A percentile compares a stretch with the other conserved stretches of the same genome.
phyloP scores from a whole-genome alignment of 2,797 vertebrate genomes.

The Poecilia picta region DNA sequence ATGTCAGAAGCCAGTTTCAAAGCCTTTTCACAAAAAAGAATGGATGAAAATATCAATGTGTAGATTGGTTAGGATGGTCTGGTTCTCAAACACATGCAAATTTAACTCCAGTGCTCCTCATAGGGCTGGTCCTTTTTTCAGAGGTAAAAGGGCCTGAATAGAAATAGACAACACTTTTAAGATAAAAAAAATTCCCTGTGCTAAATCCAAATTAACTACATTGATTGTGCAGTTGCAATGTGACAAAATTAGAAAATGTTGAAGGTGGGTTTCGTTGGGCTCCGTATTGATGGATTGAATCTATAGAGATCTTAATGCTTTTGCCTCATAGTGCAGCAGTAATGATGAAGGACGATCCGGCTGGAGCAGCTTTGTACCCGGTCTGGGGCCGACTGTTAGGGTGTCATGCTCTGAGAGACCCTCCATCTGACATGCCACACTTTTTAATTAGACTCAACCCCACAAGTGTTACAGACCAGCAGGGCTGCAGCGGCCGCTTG shows the following conservation, averaged over 20 bases:
- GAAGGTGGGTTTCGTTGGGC: background rate
- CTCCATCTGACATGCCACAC: conserved; percentile 54
- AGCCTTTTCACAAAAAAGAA: background rate
- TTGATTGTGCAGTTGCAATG: background rate
- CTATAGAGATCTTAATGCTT: conserved; percentile 39
- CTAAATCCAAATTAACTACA: background rate
- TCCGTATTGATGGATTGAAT: conserved; percentile 41
- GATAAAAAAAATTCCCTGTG: background rate
- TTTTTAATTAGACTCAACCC: conserved; percentile 70
- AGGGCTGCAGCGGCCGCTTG: conserved; percentile 30
- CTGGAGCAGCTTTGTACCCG: conserved; percentile 28
- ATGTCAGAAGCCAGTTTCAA: background rate
- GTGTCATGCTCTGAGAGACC: conserved; percentile 41
- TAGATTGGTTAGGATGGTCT: background rate
- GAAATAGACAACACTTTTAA: background rate
- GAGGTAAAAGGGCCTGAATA: background rate
- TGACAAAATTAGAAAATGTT: background rate
- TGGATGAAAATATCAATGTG: background rate
- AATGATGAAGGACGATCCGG: conserved; percentile 53
- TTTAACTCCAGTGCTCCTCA: background rate
- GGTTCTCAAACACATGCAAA: background rate
- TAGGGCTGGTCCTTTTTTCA: background rate
- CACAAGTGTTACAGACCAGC: conserved; percentile 34
- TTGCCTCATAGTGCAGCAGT: conserved; percentile 53
- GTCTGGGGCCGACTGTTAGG: conserved; percentile 23